Base-by-base conservation (phyloP, 2,888 invertebrate genomes). In the Ormyrus rosae region DNA sequence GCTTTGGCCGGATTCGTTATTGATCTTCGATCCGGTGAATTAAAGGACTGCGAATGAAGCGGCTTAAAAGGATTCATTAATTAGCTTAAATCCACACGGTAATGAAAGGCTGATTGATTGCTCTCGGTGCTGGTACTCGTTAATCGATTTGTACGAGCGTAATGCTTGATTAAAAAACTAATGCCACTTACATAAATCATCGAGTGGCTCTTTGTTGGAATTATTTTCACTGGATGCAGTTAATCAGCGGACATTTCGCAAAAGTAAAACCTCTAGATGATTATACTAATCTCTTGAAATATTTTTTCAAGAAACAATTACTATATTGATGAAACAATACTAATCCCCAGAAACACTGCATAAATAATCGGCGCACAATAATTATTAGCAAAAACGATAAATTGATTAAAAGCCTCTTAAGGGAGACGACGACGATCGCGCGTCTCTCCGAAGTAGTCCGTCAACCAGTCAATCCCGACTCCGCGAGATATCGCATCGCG, bases 51-150 rank as follows among this genome's bases (percentile, higher is more conserved):
- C 46, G 55, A 71, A 67, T 55, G 65, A 63, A 50, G 68, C 10
- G 63, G 53, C 68, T 69, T 69, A 65, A 69, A n/a, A 9, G 19
- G 69, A 55, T 63, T 34, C 71, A 63, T 72, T 68, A 73, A 81
- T 81, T 81, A 69, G 77, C 34, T 73, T 69, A 73, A 81, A 78
- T 70, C 69, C 13, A 73, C 53, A 63, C 19, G 19, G 56, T 69
- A 71, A 77, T 76, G 72, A 68, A 68, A 77, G 50, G 45, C 63
- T 77, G 72, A 81, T 81, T 73, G 68, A 81, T 81, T 19, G 55
- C 56, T 19, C 46, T 60, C 7, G 45, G 2, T 6, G 58, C 19
- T 51, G 56, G 13, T 9, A 46, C 19, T 34, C 11, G 79, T 11
- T 73, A 45, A 74, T 63, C 55, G 73, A 73, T 73, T 61, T 53